Percentiles rank a stretch among this genome's conserved stretches.
These are phyloP conservation scores for Zeuzera pyrina DNA, from an alignment of 2,888 invertebrate species.

Conservation along the genomic window DNA sequence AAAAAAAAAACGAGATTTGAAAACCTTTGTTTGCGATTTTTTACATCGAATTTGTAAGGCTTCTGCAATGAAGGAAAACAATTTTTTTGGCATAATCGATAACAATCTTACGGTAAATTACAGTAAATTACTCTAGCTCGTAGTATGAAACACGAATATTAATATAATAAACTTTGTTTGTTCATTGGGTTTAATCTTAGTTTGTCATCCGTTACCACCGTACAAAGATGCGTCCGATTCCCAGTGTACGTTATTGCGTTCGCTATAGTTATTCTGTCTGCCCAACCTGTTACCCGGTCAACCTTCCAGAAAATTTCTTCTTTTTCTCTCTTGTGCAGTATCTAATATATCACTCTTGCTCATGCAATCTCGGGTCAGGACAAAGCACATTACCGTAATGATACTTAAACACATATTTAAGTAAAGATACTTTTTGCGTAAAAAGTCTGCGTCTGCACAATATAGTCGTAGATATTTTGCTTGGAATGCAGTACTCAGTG, in stretches of 20 bases:
- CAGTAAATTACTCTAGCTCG: no score
- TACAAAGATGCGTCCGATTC: slow-evolving; percentile 43
- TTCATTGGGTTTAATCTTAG: no score
- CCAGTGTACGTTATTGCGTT: slow-evolving; percentile 55
- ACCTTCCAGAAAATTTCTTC: slow-evolving; percentile 40
- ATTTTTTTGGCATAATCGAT: no score
- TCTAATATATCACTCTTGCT: slow-evolving; percentile 29
- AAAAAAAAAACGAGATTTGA: no score
- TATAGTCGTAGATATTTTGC: slow-evolving; percentile 9
- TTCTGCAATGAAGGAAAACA: no score
- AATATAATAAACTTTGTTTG: no score
- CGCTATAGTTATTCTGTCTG: slow-evolving; percentile 62
- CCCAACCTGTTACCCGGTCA: slow-evolving; percentile 69
- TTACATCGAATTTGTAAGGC: no score
- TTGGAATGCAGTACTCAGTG: background rate
- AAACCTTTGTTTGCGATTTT: no score
- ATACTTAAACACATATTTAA: slow-evolving; percentile 72
- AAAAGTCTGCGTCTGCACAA: slow-evolving; percentile 43
- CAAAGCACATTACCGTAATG: slow-evolving; percentile 64
- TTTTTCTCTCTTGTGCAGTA: slow-evolving; percentile 24
- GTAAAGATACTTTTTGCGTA: slow-evolving; percentile 60
- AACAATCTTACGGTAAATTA: no score
- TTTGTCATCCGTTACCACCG: slow-evolving; percentile 25
- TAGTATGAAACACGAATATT: no score
- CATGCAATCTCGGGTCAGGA: slow-evolving; percentile 55